phyloP scores from a whole-genome alignment of 2,797 vertebrate genomes.

The Parauchenoglanis ngamensis region DNA sequence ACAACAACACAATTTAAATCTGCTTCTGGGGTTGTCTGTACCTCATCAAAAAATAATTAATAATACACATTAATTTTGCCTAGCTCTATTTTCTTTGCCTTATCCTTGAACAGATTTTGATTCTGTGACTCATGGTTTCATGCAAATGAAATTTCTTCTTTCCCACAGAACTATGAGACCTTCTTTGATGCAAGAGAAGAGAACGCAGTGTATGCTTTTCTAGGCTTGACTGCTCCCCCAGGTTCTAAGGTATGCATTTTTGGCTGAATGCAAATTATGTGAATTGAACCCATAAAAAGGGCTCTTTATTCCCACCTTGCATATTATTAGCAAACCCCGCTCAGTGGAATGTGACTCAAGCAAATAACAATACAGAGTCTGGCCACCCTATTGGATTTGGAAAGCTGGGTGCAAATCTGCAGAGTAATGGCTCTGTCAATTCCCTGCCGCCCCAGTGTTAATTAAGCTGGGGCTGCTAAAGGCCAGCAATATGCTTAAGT shows the following conservation, averaged over 20 bases:
- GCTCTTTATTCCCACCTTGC: conserved; percentile 28
- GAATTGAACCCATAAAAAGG: conserved; percentile 1
- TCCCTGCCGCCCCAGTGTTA: conserved; percentile 37
- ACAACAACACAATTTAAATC: conserved; percentile 7
- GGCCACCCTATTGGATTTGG: conserved; percentile 25
- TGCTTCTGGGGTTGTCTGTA: not conserved
- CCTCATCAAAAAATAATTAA: conserved; percentile 1
- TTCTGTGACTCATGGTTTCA: conserved; percentile 5
- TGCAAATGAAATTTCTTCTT: not conserved
- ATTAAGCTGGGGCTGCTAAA: conserved; percentile 50
- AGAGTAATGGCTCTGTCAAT: conserved; percentile 42
- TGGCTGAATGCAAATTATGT: not conserved
- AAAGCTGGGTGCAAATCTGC: not conserved
- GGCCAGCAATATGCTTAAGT: conserved; percentile 37
- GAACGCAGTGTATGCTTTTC: conserved; percentile 90
- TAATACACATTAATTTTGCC: not conserved
- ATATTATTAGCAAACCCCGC: not conserved
- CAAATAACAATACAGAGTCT: conserved; percentile 30
- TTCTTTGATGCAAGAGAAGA: conserved; percentile 97
- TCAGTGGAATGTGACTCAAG: conserved; percentile 28
- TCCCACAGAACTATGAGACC: conserved; percentile 87
- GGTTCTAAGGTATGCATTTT: conserved; percentile 88
- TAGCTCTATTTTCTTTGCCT: not conserved
- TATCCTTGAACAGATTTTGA: not conserved
- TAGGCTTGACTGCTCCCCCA: conserved; percentile 92